Evolutionary conservation across 2,797 vertebrate genomes (phyloP), one percentile per base, ranked within the genome.

Genomic region (Danio albolineatus): DNA sequence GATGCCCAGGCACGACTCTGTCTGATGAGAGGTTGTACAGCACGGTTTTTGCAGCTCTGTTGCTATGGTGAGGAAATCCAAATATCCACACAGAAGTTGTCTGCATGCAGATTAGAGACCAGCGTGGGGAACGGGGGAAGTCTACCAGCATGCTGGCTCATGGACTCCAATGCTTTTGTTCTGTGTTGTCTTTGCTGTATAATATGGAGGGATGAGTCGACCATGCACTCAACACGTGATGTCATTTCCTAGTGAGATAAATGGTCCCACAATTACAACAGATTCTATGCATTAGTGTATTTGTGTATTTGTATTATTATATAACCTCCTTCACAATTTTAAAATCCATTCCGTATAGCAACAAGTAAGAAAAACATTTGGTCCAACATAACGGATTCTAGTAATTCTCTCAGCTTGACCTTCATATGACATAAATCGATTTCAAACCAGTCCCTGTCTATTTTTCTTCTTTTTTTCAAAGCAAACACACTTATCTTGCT

Each of bases 211-310:
- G 84, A 89, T 91, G 89, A 74, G 89, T 80, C 71, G 87, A 76
- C 78, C 90, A 88, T 81, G 82, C 86, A 91, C 87, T 91, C 91
- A 89, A 90, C 92, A 92, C 69, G 70, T 93, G 93, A 95, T 92
- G 91, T 94, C 90, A 84, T 78, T 85, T 83, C 73, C 76, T 74
- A 61, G 44, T 51, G 38, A 79, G 41, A 73, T 59, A 7, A 46
- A 59, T 12, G 1, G 19, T 73, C 19, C 13, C 41, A 71, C n/a
- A 54, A 14, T 9, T 70, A 7, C 19, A 12, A 73, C 14, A 59
- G n/a, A 46, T 48, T 36, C 59, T 6, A 59, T 44, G 54, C 13
- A 0, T 38, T 73, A 1, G n/a, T 73, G 12, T 12, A 48, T 21
- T 48, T 12, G 7, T 41, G n/a, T 38, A 54, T 12, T 66, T 48